Evolutionary conservation across 2,797 vertebrate species (phyloP).

Genomic region (Takifugu ocellatus): DNA sequence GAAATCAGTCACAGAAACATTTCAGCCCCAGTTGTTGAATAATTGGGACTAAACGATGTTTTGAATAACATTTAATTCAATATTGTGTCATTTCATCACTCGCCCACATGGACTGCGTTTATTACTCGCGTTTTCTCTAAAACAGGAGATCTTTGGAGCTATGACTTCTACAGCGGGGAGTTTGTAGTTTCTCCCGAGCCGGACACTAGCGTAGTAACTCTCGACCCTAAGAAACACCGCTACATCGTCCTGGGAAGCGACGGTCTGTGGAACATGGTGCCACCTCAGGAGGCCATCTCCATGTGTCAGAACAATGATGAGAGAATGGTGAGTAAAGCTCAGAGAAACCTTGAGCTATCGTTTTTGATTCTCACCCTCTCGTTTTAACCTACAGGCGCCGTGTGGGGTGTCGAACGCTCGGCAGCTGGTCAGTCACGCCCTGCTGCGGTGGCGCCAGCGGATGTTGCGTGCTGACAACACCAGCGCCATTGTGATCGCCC

Average conservation of each 20-base stretch:
- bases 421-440: constrained; percentile 88
- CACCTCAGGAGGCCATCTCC: constrained; percentile 89
- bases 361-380: not conserved
- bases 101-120: not conserved
- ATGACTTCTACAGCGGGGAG: constrained; percentile 95
- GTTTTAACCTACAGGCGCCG: constrained; percentile 71
- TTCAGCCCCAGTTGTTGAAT: no score
- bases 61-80: no score
- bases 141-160: constrained; percentile 92
- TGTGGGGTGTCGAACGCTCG: constrained; percentile 85
- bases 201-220: constrained; percentile 89
- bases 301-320: constrained; percentile 94
- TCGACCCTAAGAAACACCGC: constrained; percentile 88
- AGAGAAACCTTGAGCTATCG: not conserved
- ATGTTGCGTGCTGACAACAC: constrained; percentile 97
- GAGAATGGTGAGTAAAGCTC: constrained; percentile 76
- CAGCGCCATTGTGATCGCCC: constrained; percentile 90
- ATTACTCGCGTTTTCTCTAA: not conserved
- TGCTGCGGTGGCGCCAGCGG: constrained; percentile 91
- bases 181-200: constrained; percentile 97
- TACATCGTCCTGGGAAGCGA: constrained; percentile 93
- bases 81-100: not conserved
- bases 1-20: no score
- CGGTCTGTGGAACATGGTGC: constrained; percentile 97
- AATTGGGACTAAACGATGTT: no score